These are phyloP conservation scores for Heterocephalus glaber DNA, from an alignment of 2,113 vertebrate genomes.

Conservation along the genomic window DNA sequence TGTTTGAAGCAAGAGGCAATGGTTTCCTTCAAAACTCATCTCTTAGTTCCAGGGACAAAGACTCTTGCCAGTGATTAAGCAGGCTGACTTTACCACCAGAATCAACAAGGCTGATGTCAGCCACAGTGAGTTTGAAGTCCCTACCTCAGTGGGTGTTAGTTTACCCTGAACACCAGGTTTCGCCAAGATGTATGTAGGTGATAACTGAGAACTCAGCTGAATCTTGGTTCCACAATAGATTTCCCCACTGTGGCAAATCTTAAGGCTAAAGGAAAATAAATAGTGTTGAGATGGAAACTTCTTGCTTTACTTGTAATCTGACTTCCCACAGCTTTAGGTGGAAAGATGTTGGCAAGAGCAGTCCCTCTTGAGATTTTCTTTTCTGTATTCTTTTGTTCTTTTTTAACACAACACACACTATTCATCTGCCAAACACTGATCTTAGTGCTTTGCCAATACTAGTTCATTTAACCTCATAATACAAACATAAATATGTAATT, in stretches of 20 bases:
- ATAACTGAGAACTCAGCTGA: background rate
- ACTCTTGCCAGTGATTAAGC: background rate
- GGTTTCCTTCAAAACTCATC: background rate
- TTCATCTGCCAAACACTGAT: background rate
- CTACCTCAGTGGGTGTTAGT: fast-evolving
- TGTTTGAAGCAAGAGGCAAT: background rate
- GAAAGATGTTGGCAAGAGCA: background rate
- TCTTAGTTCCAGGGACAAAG: background rate
- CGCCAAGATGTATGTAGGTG: fast-evolving
- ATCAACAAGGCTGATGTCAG: background rate
- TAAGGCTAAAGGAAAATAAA: background rate
- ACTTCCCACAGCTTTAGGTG: background rate
- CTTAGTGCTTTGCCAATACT: background rate
- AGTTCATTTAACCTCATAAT: background rate
- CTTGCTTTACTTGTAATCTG: background rate
- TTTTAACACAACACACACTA: background rate
- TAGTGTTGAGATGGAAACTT: background rate
- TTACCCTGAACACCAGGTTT: background rate
- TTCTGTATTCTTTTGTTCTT: background rate
- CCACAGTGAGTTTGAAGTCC: background rate
- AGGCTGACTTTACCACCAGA: background rate
- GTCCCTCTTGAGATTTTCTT: background rate
- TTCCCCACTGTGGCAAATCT: background rate
- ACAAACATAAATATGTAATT: background rate
- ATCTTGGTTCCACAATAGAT: background rate